Base-by-base conservation (phyloP, 2,888 invertebrate genomes). In the Phortica magna region DNA sequence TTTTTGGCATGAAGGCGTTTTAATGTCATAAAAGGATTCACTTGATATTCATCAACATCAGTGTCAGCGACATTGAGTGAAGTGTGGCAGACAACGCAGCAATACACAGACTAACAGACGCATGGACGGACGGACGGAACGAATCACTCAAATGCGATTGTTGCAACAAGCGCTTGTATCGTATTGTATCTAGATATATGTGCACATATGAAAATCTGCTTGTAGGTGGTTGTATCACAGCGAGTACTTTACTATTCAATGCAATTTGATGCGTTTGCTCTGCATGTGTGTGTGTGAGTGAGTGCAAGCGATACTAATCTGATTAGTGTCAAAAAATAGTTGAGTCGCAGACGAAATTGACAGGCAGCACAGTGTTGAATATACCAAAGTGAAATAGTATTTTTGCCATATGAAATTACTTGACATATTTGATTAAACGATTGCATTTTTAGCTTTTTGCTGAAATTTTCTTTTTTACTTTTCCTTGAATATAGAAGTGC, bases 11-110 rank as follows among this genome's bases (percentile, higher is more conserved):
- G 41, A 59, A 73, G 74, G 72, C 72, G 70, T 77, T 83, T 79
- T 83, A 89, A 88, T 88, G 89, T 89, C 88, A 88, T 90, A 90
- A 91, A 91, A 90, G 91, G 91, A 90, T 90, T 91, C 90, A 90
- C 90, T 91, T 91, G 90, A 91, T 91, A 90, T 90, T 89, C 90
- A 90, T 90, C 90, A 90, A 89, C 91, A 89, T 91, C 91, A 90
- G 87, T 89, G 89, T 89, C 89, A 90, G 89, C 88, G 89, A 88
- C 84, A 83, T 83, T 84, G 88, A 85, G 42, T 41, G 67, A 67
- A 22, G n/a, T 42, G 67, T n/a, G 48, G 48, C 48, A 48, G 48
- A 48, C 48, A 48, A 59, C 59, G 19, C 22, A 19, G 48, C 85
- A 83, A 81, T 79, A 83, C 79, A 42, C 79, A 76, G 19, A 59